A percentile compares a stretch with the other conserved stretches of the same genome.
These are phyloP conservation scores for Endotricha flammealis DNA, from an alignment of 2,888 invertebrate genomes.

Conservation along the genomic window DNA sequence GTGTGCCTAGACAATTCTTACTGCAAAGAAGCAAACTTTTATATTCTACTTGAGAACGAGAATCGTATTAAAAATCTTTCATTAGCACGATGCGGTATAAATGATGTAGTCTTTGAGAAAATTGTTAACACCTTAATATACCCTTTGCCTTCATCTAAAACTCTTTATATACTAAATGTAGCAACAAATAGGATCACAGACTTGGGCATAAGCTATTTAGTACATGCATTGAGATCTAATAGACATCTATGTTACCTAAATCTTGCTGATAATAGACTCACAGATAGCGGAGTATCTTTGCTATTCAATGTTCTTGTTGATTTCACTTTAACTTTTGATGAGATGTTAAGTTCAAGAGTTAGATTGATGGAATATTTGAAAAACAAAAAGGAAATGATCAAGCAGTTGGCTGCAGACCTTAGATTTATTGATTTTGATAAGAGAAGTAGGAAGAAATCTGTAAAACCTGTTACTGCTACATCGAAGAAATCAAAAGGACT, in stretches of 20 bases:
- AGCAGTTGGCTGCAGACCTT: constrained; percentile 25
- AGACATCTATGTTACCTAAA: constrained; percentile 44
- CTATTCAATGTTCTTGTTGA: constrained; percentile 34
- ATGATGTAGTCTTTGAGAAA: constrained; percentile 32
- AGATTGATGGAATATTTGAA: constrained; percentile 33
- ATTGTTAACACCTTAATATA: constrained; percentile 31
- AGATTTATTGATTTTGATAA: constrained; percentile 25
- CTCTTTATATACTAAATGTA: constrained; percentile 40
- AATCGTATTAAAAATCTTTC: constrained; percentile 38
- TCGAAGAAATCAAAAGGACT: constrained; percentile 22
- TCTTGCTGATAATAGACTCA: constrained; percentile 42
- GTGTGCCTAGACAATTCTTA: constrained; percentile 39
- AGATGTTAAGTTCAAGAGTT: constrained; percentile 26
- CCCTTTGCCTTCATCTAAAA: constrained; percentile 35
- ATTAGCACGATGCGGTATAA: constrained; percentile 41
- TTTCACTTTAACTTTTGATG: constrained; percentile 37
- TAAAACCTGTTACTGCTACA: constrained; percentile 6
- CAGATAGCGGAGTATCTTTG: constrained; percentile 35
- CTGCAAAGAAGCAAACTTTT: constrained; percentile 36
- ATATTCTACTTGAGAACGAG: constrained; percentile 31
- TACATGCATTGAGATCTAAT: constrained; percentile 39
- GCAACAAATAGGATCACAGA: constrained; percentile 50
- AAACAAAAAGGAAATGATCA: constrained; percentile 28
- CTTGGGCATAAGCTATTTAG: constrained; percentile 35
- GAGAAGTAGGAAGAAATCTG: constrained; percentile 21